These are phyloP conservation scores for Aselliscus stoliczkanus DNA, from an alignment of 2,797 vertebrate genomes.

Conservation along the genomic window DNA sequence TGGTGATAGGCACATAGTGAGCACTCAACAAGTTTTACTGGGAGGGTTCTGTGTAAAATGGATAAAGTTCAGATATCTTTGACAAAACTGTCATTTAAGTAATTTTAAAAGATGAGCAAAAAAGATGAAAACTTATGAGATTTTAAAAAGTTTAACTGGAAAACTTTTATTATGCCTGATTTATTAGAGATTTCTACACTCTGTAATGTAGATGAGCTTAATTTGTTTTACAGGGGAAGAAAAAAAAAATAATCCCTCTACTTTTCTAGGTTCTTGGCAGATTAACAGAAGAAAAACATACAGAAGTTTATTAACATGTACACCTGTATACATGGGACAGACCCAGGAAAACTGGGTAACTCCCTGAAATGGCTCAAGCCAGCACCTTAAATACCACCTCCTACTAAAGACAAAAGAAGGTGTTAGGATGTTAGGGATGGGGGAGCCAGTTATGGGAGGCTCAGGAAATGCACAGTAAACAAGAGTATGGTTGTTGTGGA, in stretches of 20 bases:
- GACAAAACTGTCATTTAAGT: background rate
- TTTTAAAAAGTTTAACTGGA: background rate
- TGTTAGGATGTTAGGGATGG: no score
- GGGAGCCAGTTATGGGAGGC: no score
- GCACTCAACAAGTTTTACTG: background rate
- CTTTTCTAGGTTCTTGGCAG: background rate
- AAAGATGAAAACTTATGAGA: background rate
- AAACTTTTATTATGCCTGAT: background rate
- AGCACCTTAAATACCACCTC: no score
- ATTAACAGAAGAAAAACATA: background rate
- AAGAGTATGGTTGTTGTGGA: background rate
- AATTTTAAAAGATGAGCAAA: background rate
- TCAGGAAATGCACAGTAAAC: no score
- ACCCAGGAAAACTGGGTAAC: no score
- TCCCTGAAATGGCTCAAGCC: no score
- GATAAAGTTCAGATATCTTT: background rate
- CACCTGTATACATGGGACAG: background rate
- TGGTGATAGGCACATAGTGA: background rate
- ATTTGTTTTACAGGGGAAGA: background rate
- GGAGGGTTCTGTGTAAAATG: background rate
- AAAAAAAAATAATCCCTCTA: background rate
- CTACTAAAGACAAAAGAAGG: no score
- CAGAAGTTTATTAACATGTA: background rate
- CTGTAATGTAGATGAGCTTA: background rate
- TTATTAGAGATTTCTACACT: background rate